Evolutionary conservation across 2,888 invertebrate genomes (phyloP).

Genomic region (Caenorhabditis afra): DNA sequence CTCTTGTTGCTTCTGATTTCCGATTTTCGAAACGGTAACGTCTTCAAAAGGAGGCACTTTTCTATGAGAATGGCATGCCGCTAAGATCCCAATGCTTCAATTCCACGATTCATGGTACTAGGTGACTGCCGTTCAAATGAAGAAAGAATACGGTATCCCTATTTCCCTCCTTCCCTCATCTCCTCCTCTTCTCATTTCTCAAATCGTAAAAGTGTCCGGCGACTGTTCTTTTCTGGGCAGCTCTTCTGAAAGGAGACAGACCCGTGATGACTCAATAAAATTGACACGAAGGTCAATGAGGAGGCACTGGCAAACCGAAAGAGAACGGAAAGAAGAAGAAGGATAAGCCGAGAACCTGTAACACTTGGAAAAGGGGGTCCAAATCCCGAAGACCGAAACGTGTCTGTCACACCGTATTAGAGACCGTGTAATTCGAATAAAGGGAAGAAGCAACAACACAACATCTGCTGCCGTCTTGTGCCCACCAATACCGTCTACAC

Average conservation of each 20-base stretch:
- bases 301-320: neutral
- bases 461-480: conserved; percentile 26
- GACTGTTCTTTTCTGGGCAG: conserved; percentile 8
- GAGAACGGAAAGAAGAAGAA: neutral
- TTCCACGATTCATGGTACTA: too few relatives aligned
- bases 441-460: conserved; percentile 52
- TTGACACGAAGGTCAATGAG: conserved; percentile 48
- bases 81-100: too few relatives aligned
- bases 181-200: neutral
- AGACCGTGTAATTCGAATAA: conserved; percentile 20
- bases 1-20: too few relatives aligned
- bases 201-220: conserved; percentile 9
- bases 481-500: neutral
- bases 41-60: neutral
- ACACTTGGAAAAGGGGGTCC: conserved; percentile 1
- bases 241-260: conserved; percentile 33
- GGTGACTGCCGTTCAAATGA: too few relatives aligned
- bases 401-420: conserved; percentile 42
- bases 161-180: neutral
- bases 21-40: neutral
- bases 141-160: too few relatives aligned
- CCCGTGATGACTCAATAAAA: conserved; percentile 41
- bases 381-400: neutral
- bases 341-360: neutral
- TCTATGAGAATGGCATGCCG: too few relatives aligned